Conservation (phyloP, 2,888 invertebrate species). For the Pharmacophagus antenor region DNA sequence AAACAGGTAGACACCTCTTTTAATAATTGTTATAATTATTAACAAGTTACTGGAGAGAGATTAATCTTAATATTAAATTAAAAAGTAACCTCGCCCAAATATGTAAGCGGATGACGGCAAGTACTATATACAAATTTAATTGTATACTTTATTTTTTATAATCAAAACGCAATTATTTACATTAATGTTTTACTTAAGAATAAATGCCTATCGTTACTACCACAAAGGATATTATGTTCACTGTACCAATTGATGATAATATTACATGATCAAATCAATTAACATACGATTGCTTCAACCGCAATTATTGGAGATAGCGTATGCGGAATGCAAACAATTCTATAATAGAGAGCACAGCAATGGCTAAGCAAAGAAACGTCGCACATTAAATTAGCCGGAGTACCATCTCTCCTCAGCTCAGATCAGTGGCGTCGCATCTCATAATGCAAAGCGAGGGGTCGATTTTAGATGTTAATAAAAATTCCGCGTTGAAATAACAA, state of each 20-base stretch:
- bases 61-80: too few species aligned
- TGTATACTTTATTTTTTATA: background rate
- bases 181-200: background rate
- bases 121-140: too few species aligned
- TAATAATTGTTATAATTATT: too few species aligned
- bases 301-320: slow-evolving; percentile 26
- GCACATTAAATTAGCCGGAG: slow-evolving; percentile 34
- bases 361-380: slow-evolving; percentile 26
- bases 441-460: slow-evolving; percentile 72
- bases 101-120: too few species aligned
- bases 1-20: too few species aligned
- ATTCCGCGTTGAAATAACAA: slow-evolving; percentile 80
- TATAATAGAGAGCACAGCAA: slow-evolving; percentile 4
- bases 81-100: too few species aligned
- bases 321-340: slow-evolving; percentile 26
- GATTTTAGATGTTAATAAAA: slow-evolving; percentile 73
- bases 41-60: too few species aligned
- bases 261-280: slow-evolving; percentile 5
- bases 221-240: background rate
- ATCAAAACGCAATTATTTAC: background rate
- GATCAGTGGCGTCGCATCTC: slow-evolving; percentile 53
- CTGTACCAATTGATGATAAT: background rate
- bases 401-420: slow-evolving; percentile 56
- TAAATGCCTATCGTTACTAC: background rate
- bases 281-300: slow-evolving; percentile 16